phyloP scores from a whole-genome alignment of 2,797 vertebrate genomes.

The Parauchenoglanis punctatus region DNA sequence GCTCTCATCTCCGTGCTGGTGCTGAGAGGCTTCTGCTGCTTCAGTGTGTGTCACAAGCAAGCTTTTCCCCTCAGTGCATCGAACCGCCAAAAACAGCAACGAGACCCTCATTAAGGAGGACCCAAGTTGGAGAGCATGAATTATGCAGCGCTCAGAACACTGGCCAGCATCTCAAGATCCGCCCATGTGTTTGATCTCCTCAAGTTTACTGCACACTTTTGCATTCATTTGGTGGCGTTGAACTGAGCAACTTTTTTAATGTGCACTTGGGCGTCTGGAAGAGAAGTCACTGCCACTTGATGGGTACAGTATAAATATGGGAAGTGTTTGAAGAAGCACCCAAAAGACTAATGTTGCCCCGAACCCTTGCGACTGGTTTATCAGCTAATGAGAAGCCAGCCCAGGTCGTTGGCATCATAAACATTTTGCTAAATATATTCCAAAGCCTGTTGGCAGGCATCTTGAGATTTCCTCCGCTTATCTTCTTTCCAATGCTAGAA shows the following conservation, averaged over 20 bases:
- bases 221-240: conserved; percentile 76
- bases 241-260: conserved; percentile 66
- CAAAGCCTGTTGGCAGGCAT: conserved; percentile 73
- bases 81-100: conserved; percentile 76
- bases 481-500: conserved; percentile 69
- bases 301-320: conserved; percentile 80
- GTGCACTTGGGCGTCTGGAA: conserved; percentile 72
- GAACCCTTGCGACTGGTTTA: conserved; percentile 71
- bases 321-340: conserved; percentile 80
- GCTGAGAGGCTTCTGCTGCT: conserved; percentile 49
- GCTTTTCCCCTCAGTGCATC: conserved; percentile 63
- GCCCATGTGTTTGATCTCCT: conserved; percentile 79
- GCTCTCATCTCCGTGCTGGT: conserved; percentile 28
- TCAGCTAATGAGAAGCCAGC: conserved; percentile 80
- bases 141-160: conserved; percentile 81
- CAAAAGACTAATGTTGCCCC: conserved; percentile 74
- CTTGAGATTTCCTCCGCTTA: conserved; percentile 68
- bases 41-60: conserved; percentile 67
- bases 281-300: conserved; percentile 75
- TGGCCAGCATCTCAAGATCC: conserved; percentile 80
- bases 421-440: conserved; percentile 78
- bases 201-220: conserved; percentile 78
- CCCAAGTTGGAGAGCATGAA: conserved; percentile 79
- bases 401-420: conserved; percentile 81
- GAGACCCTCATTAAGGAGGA: conserved; percentile 79